These are phyloP conservation scores for Apteryx owenii DNA, from an alignment of 2,113 vertebrate species.

Conservation along the genomic window DNA sequence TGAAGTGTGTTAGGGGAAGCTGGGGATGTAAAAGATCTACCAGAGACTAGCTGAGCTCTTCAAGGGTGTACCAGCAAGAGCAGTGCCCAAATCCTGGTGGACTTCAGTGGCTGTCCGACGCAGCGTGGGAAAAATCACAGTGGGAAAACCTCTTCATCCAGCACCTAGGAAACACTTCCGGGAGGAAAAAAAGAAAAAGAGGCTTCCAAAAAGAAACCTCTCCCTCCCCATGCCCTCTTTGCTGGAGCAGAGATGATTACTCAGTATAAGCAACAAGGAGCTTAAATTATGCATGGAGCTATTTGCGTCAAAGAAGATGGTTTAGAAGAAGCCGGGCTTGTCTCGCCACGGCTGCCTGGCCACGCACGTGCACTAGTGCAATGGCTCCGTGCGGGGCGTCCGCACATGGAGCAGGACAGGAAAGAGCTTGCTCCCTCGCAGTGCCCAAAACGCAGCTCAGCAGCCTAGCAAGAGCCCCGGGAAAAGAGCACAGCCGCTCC, in stretches of 20 bases:
- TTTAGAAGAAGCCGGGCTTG: neutral
- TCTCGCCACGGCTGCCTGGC: fast-evolving
- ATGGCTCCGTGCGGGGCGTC: neutral
- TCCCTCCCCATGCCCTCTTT: neutral
- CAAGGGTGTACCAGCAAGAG: neutral
- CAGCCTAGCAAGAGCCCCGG: too few species aligned
- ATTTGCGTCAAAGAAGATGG: neutral
- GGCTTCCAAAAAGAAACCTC: neutral
- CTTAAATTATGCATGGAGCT: neutral
- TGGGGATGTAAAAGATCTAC: neutral
- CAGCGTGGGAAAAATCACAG: too few species aligned
- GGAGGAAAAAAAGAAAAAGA: neutral
- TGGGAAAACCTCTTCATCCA: neutral
- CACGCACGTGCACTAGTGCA: fast-evolving
- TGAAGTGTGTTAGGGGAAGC: neutral
- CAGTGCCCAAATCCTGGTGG: fast-evolving
- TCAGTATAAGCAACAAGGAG: neutral
- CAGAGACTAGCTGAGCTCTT: neutral
- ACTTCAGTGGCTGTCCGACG: fast-evolving
- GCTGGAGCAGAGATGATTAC: neutral
- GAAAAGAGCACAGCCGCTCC: too few species aligned
- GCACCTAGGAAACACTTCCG: neutral
- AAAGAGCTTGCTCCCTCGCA: too few species aligned
- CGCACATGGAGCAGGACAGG: neutral
- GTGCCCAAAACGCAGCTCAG: too few species aligned